Percentiles rank a stretch among this genome's conserved stretches.
Evolutionary conservation across 2,888 invertebrate genomes (phyloP).

Genomic region (Drosophila paranaensis): DNA sequence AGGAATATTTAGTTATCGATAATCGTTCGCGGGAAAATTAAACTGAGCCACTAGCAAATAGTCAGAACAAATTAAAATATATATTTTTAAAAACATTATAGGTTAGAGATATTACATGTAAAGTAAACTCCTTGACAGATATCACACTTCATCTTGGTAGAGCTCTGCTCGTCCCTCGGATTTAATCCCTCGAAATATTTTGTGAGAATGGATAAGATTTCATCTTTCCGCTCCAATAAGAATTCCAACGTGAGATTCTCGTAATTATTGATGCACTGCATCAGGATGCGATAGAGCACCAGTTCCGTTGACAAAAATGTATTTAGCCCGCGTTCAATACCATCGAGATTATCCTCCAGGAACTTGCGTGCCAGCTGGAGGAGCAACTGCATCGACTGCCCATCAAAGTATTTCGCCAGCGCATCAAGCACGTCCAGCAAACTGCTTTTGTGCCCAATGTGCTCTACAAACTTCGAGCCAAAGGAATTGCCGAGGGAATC

Average conservation of each 20-base stretch:
- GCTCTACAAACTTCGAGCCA: conserved; percentile 72
- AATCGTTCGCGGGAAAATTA: background rate
- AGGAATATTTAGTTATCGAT: background rate
- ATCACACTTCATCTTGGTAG: conserved; percentile 26
- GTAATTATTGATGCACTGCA: conserved; percentile 66
- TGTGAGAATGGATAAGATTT: conserved; percentile 41
- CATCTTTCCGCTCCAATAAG: conserved; percentile 43
- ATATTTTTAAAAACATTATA: conserved; percentile 4
- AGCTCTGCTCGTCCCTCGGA: conserved; percentile 23
- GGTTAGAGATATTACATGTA: conserved; percentile 18
- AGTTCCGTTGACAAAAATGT: conserved; percentile 77
- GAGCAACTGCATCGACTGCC: conserved; percentile 55
- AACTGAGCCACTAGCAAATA: background rate
- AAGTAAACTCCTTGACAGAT: conserved; percentile 45
- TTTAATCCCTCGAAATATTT: conserved; percentile 43
- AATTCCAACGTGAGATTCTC: conserved; percentile 60
- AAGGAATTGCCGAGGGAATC: conserved; percentile 41
- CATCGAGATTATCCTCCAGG: conserved; percentile 63
- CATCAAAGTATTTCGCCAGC: conserved; percentile 64
- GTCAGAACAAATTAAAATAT: background rate
- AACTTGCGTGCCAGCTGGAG: conserved; percentile 68
- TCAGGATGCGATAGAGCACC: conserved; percentile 72
- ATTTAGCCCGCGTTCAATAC: conserved; percentile 56
- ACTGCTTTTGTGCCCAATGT: conserved; percentile 64
- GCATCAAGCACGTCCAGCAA: conserved; percentile 69